phyloP scores from a whole-genome alignment of 2,888 invertebrate genomes.

The Oscheius sp. region DNA sequence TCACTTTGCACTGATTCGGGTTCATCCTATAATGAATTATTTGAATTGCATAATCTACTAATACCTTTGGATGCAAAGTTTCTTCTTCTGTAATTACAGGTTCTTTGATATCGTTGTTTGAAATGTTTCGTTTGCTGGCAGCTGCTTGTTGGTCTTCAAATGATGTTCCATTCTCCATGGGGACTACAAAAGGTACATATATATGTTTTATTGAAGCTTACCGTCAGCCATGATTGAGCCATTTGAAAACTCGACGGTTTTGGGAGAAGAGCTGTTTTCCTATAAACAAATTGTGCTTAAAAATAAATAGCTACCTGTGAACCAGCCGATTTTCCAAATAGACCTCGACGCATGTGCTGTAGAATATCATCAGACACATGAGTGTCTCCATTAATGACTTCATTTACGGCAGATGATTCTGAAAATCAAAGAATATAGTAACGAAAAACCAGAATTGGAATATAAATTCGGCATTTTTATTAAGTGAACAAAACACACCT shows the following conservation, averaged over 20 bases:
- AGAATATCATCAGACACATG: constrained; percentile 1
- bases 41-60: too few relatives aligned
- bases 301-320: not conserved
- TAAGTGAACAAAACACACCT: too few relatives aligned
- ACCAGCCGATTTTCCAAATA: constrained; percentile 27
- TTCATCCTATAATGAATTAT: too few relatives aligned
- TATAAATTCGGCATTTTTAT: too few relatives aligned
- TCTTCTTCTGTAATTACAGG: not conserved
- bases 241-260: not conserved
- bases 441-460: too few relatives aligned
- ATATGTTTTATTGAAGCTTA: too few relatives aligned
- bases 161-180: constrained; percentile 4
- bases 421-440: not conserved
- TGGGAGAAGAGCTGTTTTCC: not conserved
- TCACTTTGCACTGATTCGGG: too few relatives aligned
- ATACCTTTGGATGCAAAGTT: too few relatives aligned
- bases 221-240: not conserved
- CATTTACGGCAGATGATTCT: not conserved
- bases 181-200: not conserved
- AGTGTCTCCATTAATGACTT: not conserved
- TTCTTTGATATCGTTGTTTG: not conserved
- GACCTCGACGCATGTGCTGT: constrained; percentile 17
- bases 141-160: constrained; percentile 4
- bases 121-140: too few relatives aligned
- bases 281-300: not conserved